Evolutionary conservation across 2,797 vertebrate species (phyloP).

Genomic region (Sparus aurata): DNA sequence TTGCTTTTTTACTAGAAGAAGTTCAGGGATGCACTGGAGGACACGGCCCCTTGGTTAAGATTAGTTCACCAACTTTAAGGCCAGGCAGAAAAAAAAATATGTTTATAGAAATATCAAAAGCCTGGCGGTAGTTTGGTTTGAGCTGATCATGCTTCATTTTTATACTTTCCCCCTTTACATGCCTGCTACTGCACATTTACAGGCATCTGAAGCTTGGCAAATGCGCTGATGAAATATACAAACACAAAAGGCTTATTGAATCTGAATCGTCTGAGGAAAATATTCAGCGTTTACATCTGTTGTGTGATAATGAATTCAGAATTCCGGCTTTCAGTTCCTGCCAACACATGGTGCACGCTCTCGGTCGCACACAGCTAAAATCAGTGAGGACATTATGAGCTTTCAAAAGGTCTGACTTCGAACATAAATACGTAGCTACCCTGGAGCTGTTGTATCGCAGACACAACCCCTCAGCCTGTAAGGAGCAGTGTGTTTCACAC

Average conservation of each 20-base stretch:
- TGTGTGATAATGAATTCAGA: slow-evolving; percentile 88
- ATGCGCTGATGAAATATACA: slow-evolving; percentile 57
- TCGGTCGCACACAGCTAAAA: slow-evolving; percentile 36
- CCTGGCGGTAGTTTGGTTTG: not conserved
- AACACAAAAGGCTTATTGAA: slow-evolving; percentile 50
- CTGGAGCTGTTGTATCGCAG: slow-evolving; percentile 66
- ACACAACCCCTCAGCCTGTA: slow-evolving; percentile 92
- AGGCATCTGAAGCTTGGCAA: slow-evolving; percentile 41
- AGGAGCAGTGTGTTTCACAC: slow-evolving; percentile 89
- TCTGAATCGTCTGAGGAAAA: slow-evolving; percentile 41
- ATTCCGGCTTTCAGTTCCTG: slow-evolving; percentile 82
- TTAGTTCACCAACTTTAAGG: slow-evolving; percentile 7
- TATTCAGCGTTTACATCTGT: slow-evolving; percentile 83
- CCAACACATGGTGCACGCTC: slow-evolving; percentile 34
- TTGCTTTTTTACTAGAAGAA: not conserved
- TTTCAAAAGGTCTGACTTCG: slow-evolving; percentile 56
- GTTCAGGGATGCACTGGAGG: slow-evolving; percentile 8
- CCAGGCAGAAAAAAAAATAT: not conserved
- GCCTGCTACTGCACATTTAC: slow-evolving; percentile 22
- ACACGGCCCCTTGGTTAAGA: not conserved
- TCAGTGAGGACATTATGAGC: slow-evolving; percentile 47
- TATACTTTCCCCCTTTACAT: slow-evolving; percentile 15
- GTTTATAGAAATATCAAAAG: not conserved
- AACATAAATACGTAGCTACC: slow-evolving; percentile 53
- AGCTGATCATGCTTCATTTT: not conserved